Conservation (phyloP, 2,113 vertebrate genomes). For the Chamaea fasciata region DNA sequence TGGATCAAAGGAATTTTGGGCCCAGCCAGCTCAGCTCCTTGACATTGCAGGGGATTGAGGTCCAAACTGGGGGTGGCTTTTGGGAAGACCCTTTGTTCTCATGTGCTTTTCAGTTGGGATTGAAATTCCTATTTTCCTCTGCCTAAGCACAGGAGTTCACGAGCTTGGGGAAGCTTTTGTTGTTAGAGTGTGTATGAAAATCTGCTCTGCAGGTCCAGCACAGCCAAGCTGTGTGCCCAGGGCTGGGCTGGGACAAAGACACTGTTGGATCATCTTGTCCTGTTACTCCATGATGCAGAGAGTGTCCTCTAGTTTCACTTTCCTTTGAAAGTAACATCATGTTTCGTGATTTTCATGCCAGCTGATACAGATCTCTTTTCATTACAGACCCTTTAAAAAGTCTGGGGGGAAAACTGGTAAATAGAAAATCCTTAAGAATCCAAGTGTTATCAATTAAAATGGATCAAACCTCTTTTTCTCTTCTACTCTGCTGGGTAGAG, state of each 20-base stretch:
- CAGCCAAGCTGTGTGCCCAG: background rate
- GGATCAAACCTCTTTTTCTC: background rate
- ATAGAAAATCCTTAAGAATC: background rate
- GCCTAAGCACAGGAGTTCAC: background rate
- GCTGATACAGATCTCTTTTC: background rate
- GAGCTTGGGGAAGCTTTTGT: background rate
- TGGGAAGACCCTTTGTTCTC: background rate
- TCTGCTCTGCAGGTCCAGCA: background rate
- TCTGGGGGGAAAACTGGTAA: background rate
- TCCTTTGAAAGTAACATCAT: background rate
- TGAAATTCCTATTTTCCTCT: background rate
- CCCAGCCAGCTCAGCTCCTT: background rate
- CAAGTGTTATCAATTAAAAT: background rate
- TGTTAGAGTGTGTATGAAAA: background rate
- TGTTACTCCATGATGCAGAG: background rate
- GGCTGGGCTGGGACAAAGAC: background rate
- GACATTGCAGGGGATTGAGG: background rate
- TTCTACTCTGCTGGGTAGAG: background rate
- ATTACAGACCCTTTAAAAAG: background rate
- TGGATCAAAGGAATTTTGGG: background rate
- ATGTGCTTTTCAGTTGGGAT: rapidly evolving
- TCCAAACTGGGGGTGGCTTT: background rate
- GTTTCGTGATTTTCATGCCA: background rate
- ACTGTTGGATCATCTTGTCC: background rate
- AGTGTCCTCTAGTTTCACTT: background rate